Conservation (phyloP, 2,797 vertebrate genomes). For the Halcyon chelicuti region DNA sequence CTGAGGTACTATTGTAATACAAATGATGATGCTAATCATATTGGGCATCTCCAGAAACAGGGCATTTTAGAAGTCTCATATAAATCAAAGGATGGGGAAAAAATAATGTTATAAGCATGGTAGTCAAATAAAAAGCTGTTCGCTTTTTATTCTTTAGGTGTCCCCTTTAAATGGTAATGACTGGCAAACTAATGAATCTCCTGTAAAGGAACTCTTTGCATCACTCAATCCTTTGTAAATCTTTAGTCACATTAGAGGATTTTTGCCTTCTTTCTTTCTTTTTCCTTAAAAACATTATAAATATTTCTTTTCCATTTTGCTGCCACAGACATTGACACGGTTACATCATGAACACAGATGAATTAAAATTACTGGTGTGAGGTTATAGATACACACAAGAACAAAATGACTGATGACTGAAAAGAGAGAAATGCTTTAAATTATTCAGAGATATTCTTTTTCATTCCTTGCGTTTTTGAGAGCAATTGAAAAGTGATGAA, state of each 20-base stretch:
- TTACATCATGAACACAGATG: constrained; percentile 37
- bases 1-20: neutral
- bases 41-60: neutral
- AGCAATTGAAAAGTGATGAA: constrained; percentile 41
- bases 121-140: neutral
- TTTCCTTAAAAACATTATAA: constrained; percentile 18
- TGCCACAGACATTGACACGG: neutral
- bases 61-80: neutral
- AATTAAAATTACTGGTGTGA: constrained; percentile 49
- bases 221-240: neutral
- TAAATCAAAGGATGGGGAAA: neutral
- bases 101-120: neutral
- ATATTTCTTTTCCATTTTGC: constrained; percentile 24
- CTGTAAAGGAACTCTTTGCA: neutral
- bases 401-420: constrained; percentile 43
- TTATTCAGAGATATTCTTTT: constrained; percentile 63
- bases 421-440: constrained; percentile 50
- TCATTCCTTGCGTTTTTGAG: constrained; percentile 11
- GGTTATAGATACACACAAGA: constrained; percentile 36
- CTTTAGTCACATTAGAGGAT: neutral
- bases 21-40: constrained; percentile 6
- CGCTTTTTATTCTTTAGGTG: neutral
- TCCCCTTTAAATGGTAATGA: neutral
- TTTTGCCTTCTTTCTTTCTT: neutral
- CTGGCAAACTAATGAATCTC: neutral